These are phyloP conservation scores for Porphyrio hochstetteri DNA, from an alignment of 2,113 vertebrate genomes.

Conservation along the genomic window DNA sequence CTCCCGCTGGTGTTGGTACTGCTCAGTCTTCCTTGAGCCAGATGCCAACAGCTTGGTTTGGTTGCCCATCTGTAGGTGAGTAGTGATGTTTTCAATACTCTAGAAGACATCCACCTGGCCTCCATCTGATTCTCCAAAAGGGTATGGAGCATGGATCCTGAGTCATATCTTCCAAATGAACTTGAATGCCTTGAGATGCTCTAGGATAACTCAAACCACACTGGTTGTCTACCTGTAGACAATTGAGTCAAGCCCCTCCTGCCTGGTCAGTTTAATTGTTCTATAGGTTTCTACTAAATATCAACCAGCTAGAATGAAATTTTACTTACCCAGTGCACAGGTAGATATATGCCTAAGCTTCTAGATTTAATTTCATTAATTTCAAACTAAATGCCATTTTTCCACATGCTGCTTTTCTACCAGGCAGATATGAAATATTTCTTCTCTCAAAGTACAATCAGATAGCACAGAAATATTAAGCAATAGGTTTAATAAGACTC, in stretches of 20 bases:
- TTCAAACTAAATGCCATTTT: neutral
- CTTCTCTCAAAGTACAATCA: neutral
- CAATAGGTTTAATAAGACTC: neutral
- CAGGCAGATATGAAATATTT: neutral
- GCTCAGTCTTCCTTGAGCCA: neutral
- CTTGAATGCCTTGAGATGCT: neutral
- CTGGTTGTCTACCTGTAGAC: neutral
- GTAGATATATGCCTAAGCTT: neutral
- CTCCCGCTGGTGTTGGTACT: neutral
- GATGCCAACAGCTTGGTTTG: neutral
- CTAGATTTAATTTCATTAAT: neutral
- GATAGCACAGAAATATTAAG: neutral
- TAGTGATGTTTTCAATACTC: neutral
- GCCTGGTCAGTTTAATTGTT: neutral
- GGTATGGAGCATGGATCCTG: neutral
- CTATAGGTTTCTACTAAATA: neutral
- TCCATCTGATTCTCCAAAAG: neutral
- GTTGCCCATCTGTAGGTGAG: neutral
- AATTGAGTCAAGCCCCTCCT: neutral
- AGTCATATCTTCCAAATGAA: neutral
- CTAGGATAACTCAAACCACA: neutral
- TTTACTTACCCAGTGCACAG: neutral
- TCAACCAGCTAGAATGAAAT: neutral
- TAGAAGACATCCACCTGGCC: neutral
- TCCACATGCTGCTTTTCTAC: neutral